Evolutionary conservation across 35 echinoderm and acorn worm species (phyloP), one percentile per base, ranked within the genome.

Genomic region (Lytechinus pictus): DNA sequence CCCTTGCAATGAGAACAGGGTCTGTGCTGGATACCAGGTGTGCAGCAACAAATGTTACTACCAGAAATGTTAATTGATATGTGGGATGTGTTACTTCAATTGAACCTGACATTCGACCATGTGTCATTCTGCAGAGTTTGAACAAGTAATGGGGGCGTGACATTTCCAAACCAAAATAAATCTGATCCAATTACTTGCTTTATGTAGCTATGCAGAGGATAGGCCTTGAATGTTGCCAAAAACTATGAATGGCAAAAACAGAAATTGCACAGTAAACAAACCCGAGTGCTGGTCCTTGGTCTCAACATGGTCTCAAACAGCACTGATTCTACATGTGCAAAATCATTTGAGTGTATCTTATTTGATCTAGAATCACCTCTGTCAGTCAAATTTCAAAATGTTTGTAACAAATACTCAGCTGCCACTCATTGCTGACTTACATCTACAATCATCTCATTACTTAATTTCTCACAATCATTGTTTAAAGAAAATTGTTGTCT

Each of bases 151-250:
- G 66, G 66, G 66, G 66, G 66, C n/a, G 66, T 79, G 66, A 79
- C 66, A 79, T 79, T 79, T 79, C 66, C 66, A 79, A 79, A 79
- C 16, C 19, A 79, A 79, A 79, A 79, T 79, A 79, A 79, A 79
- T 79, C 66, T 79, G 66, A 79, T 79, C 66, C 19, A 79, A 79
- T 79, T 79, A 79, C 66, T 79, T 79, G n/a, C 19, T 79, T 79
- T 24, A 44, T 0, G 16, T 79, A 0, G 19, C 12, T 4, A 7
- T 79, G 66, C 66, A 79, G 66, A 79, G 19, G 66, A 79, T 7
- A 79, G 66, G 66, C 66, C 66, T 79, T 79, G 66, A 79, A 79
- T 79, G 66, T 79, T 79, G 66, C 66, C 66, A 79, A 79, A 79
- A 79, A 79, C 9, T 79, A 79, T 14, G 66, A 79, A 79, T 79